phyloP scores from a whole-genome alignment of 1,140 invertebrate genomes.

The Physella acuta region DNA sequence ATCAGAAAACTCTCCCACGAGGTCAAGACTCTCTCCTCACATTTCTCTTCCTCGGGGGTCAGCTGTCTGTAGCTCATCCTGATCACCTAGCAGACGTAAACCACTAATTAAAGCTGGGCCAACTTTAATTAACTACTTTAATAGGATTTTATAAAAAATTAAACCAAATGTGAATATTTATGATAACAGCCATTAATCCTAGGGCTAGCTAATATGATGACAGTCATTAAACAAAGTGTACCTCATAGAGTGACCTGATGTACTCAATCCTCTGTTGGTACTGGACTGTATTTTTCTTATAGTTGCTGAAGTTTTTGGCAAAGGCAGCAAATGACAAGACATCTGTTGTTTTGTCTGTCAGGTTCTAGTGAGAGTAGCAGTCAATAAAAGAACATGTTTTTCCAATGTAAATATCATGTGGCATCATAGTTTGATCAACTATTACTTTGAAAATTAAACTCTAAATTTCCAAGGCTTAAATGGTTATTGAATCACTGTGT shows the following conservation, averaged over 20 bases:
- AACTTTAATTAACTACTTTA: no score
- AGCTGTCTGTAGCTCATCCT: slow-evolving; percentile 55
- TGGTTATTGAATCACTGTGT: no score
- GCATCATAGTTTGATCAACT: no score
- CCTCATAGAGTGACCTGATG: slow-evolving; percentile 59
- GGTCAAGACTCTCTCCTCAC: slow-evolving; percentile 49
- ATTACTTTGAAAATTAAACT: no score
- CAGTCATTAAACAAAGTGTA: no score
- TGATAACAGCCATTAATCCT: no score
- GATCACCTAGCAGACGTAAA: no score
- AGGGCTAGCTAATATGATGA: no score
- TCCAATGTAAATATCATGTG: no score
- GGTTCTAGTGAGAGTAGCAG: slow-evolving; percentile 41
- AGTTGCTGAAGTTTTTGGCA: slow-evolving; percentile 53
- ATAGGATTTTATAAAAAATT: no score
- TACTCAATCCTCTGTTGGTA: slow-evolving; percentile 56
- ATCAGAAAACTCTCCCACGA: slow-evolving; percentile 55
- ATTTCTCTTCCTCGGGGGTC: slow-evolving; percentile 54
- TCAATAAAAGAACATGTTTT: background rate
- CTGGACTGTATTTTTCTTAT: slow-evolving; percentile 51
- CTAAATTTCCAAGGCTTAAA: no score
- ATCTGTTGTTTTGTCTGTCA: slow-evolving; percentile 48
- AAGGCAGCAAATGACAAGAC: slow-evolving; percentile 54
- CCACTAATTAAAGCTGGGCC: slow-evolving; percentile 9
- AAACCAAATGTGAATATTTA: no score